Evolutionary conservation across 2,888 invertebrate genomes (phyloP).

Genomic region (Tetramorium bicarinatum): DNA sequence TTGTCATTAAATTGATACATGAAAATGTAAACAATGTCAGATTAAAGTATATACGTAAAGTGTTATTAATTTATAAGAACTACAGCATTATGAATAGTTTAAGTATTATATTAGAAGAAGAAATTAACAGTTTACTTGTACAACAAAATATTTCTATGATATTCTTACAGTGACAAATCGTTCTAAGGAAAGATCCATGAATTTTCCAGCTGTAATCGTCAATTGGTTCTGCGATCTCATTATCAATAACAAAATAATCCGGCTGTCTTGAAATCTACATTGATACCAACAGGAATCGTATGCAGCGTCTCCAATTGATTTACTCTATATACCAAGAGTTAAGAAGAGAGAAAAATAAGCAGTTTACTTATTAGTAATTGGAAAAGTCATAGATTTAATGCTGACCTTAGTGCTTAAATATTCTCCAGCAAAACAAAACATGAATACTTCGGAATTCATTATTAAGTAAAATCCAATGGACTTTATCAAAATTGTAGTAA

Average conservation of each 20-base stretch:
- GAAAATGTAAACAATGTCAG: not conserved
- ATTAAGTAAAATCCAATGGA: conserved; percentile 55
- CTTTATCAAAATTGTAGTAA: conserved; percentile 50
- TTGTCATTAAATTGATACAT: not conserved
- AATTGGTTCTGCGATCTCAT: conserved; percentile 62
- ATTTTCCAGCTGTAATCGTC: conserved; percentile 64
- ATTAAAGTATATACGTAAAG: not conserved
- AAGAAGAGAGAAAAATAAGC: not conserved
- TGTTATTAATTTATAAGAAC: not conserved
- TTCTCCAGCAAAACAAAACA: conserved; percentile 73
- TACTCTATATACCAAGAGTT: conserved; percentile 58
- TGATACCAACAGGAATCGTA: conserved; percentile 71
- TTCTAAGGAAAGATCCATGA: conserved; percentile 62
- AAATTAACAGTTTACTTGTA: not conserved
- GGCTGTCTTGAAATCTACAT: conserved; percentile 49
- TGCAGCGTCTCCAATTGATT: conserved; percentile 52
- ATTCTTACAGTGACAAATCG: conserved; percentile 59
- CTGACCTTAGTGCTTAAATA: conserved; percentile 70
- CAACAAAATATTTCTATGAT: not conserved
- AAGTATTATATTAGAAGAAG: not conserved
- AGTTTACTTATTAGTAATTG: not conserved
- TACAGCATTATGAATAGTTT: not conserved
- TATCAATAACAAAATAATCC: conserved; percentile 60
- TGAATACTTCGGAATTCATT: conserved; percentile 60
- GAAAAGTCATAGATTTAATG: not conserved